Evolutionary conservation across 1,140 invertebrate species (phyloP), one percentile per base, ranked within the genome.

Genomic region (Caenorhabditis elegans): DNA sequence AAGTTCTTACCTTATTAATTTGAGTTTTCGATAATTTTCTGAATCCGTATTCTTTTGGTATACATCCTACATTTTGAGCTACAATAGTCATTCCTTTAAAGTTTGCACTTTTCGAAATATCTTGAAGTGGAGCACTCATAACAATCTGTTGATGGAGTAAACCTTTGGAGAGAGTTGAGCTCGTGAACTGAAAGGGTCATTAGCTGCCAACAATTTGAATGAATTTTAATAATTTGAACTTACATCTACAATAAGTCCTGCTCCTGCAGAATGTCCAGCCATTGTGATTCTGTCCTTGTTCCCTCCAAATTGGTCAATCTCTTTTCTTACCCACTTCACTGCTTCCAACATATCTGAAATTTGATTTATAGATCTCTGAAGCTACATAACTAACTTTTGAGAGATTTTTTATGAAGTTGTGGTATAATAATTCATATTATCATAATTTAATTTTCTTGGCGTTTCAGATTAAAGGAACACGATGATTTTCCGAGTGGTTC

Each of bases 221-320:
- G 2, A 13, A 17, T 31, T 17, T 2, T 8, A 53, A 53, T 26
- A n/a, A 5, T 43, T 43, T 43, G 39, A 43, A 24, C 60, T 22
- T 11, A 70, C 60, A 31, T 10, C 26, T 3, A n/a, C 34, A 39
- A 97, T 94, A 36, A 95, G 94, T 6, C 94, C 95, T 0, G 95
- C 95, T 15, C 96, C 96, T 13, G 96, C 95, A 83, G 95, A 96
- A 34, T 82, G 79, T 17, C 96, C 96, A 88, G 97, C 96, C 17
- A 98, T 91, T 0, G 96, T 98, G 17, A 98, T 93, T 88, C 96
- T 96, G 85, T 95, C 92, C 10, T 95, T 94, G 91, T 97, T 96
- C 3, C 96, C 96, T 48, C 96, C 96, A 90, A 98, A 98, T 26
- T 92, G 92, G 55, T 93, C 92, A 80, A 98, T 96, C 90, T 98